Evolutionary conservation across 2,888 invertebrate species (phyloP), one percentile per base, ranked within the genome.

Genomic region (Encarsia formosa): DNA sequence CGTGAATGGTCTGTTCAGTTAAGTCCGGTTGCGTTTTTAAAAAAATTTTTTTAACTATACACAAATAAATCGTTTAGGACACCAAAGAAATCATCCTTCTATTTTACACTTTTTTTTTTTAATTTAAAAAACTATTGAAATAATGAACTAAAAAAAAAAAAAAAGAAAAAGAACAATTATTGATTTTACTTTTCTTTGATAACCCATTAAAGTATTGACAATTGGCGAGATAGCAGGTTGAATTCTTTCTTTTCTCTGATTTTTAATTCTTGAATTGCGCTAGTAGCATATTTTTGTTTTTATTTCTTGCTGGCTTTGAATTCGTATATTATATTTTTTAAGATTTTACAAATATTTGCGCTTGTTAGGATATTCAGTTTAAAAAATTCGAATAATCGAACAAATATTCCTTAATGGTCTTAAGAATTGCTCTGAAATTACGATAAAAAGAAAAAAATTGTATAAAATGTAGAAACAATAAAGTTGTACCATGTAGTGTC

Each of bases 81-180:
- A 69, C 71, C 69, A 70, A 71, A 71, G 70, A 70, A 60, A 62
- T 66, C 65, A 64, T 66, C 61, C 61, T 57, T 40, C 15, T 55
- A 52, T 55, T 57, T 45, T 53, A 42, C n/a, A 38, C 23, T 35
- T 22, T 15, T 32, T 20, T 18, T 16, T 43, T 16, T 47, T 52
- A 49, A 45, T 56, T 48, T 56, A 42, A 51, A 11, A 34, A 43
- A 52, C 6, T 9, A 41, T 43, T 53, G 31, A 39, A 47, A 22
- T 19, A 45, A 20, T 32, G 45, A 44, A 47, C 18, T 13, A 34
- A 8, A 37, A 5, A 26, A 5, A 39, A 22, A 18, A 13, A 39
- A 6, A 39, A 4, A 44, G 4, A 40, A 31, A 37, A 9, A 37
- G 23, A 44, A 3, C 20, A 50, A 11, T 5, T 23, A 8, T 40